Base-by-base conservation (phyloP, 2,888 invertebrate genomes). In the Drosophila prostipennis region DNA sequence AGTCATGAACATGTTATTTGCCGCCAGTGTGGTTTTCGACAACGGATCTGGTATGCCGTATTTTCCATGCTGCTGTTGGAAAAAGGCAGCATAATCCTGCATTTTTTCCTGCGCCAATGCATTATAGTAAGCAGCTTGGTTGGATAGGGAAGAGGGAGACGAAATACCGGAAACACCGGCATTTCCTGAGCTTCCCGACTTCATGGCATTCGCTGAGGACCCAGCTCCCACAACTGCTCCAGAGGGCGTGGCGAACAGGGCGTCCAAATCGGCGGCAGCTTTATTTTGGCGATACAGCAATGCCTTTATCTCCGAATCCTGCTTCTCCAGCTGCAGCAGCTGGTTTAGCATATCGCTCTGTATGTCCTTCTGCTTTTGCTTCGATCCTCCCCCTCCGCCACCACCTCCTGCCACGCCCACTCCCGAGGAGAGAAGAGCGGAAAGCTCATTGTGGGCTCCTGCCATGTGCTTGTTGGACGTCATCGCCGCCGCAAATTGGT, bases 1-100 rank as follows among this genome's bases (percentile, higher is more conserved):
- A 7, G 96, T 94, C 80, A 96, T 93, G 77, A 96, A 96, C 93
- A 96, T 95, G 88, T 96, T 96, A 82, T 95, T 95, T 1, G 96
- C 95, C 8, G 95, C 95, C 74, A 96, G 92, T 32, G 95, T 95
- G 11, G 95, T 94, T 87, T 96, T 95, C 0, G 96, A 95, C 92
- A 96, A 93, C 0, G 96, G 95, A 91, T 96, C 96, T 0, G 96
- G 95, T 78, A 95, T 94, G 6, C 91, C 89, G 64, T 90, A 89
- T 81, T 92, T 92, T 64, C 91, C 91, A 57, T 89, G 89, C 53
- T 89, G 91, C 74, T 90, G 94, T 92, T 75, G 94, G 87, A 75
- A 93, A 91, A 71, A 94, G 42, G 78, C 93, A 72, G 74, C 93
- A 90, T 87, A 93, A 91, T 74, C 94, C 92, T 68, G 94, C 91